Conservation (phyloP, 2,113 vertebrate species). For the Capreolus pygargus region DNA sequence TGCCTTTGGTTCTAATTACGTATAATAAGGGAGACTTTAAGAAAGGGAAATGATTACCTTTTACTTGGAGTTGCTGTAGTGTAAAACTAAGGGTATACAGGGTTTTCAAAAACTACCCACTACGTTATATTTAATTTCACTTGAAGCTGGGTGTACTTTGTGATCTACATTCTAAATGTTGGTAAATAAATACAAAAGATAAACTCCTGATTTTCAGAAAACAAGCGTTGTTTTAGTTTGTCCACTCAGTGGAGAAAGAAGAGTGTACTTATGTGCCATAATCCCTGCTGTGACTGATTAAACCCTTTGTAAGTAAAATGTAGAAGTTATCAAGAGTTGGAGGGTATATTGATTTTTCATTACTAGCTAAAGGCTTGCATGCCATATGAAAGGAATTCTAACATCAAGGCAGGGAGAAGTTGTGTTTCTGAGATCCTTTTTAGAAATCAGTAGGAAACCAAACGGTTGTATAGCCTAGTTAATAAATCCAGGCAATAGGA, state of each 20-base stretch:
- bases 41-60: constrained; percentile 13
- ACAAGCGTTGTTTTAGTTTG: background rate
- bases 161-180: background rate
- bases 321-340: constrained; percentile 48
- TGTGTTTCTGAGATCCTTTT: constrained; percentile 55
- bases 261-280: constrained; percentile 40
- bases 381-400: constrained; percentile 56
- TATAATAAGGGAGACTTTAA: background rate
- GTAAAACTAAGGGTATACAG: background rate
- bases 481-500: constrained; percentile 12
- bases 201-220: constrained; percentile 47
- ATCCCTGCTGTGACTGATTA: constrained; percentile 50
- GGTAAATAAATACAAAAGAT: constrained; percentile 18
- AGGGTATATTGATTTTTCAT: constrained; percentile 68
- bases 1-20: background rate
- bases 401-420: constrained; percentile 41
- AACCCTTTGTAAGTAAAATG: constrained; percentile 63
- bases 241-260: constrained; percentile 36
- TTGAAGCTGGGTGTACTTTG: background rate
- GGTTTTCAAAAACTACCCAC: background rate
- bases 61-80: background rate
- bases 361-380: constrained; percentile 63
- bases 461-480: constrained; percentile 45
- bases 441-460: constrained; percentile 56
- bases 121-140: constrained; percentile 47